Conservation (phyloP, 1,140 invertebrate species). For the Musca domestica region DNA sequence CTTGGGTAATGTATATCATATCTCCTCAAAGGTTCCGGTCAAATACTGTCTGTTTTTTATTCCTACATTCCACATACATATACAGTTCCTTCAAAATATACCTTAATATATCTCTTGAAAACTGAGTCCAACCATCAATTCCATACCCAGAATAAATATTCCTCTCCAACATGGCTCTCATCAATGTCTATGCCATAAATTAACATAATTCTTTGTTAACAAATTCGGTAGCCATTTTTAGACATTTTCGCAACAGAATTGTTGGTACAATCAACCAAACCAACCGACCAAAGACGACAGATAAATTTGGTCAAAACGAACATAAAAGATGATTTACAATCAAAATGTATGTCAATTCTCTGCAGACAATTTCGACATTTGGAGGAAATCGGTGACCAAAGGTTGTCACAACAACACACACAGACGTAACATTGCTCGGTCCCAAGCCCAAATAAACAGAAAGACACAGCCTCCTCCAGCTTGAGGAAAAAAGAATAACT, state of each 20-base stretch:
- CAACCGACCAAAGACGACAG: background rate
- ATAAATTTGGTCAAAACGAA: background rate
- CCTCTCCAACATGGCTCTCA: no score
- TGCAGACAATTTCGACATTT: slow-evolving; percentile 16
- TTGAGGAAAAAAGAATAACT: background rate
- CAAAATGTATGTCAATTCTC: slow-evolving; percentile 21
- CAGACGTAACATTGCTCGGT: background rate
- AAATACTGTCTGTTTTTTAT: no score
- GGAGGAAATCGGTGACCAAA: background rate
- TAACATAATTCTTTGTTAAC: slow-evolving; percentile 5
- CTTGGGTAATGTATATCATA: no score
- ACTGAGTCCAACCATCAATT: no score
- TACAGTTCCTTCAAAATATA: no score
- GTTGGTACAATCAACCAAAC: background rate
- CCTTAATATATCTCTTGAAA: no score
- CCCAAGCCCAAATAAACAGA: background rate
- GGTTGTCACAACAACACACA: no score
- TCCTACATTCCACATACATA: no score
- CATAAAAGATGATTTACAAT: slow-evolving; percentile 15
- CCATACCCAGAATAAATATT: no score
- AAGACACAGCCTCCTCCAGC: no score
- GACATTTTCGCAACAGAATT: background rate
- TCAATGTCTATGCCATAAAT: background rate
- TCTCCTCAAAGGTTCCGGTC: no score
- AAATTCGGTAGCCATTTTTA: slow-evolving; percentile 5